Base-by-base conservation (phyloP, 2,113 vertebrate genomes). In the Hemibagrus wyckioides region DNA sequence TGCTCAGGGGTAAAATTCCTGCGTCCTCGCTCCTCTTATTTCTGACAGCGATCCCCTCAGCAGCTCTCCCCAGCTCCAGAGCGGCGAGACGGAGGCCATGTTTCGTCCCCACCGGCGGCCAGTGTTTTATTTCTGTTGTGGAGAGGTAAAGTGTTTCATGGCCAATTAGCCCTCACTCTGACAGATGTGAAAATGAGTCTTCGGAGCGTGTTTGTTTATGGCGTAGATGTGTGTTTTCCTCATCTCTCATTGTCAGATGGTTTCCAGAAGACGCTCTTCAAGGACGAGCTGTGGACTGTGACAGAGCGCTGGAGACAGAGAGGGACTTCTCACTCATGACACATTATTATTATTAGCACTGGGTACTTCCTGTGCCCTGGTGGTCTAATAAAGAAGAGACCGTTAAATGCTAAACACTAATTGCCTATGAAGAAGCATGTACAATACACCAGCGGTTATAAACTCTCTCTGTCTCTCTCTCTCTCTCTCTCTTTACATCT, bases 21-120 rank as follows among this genome's bases (percentile, higher is more conserved):
- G 63, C 52, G 13, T 85, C 39, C 83, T 89, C 87, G 41, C 59
- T 67, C 63, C 14, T 83, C 80, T 84, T 88, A 44, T 85, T 90
- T 86, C 59, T 87, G 88, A 87, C 89, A 85, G 80, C 73, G 14
- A n/a, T 86, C 80, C 79, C 88, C 48, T 65, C 86, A 85, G 85
- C 33, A 79, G 83, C 6, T 81, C 5, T 15, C 76, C 65, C 39
- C 59, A 76, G 3, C 6, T 61, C 54, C 76, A 73, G 84, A 88
- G 75, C 44, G 9, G 44, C 9, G 44, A 48, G 44, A 48, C 44
- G 44, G 88, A 88, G 88, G 89, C 88, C 85, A n/a, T 6, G 15
- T 91, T 92, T 84, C 90, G 85, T 92, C 92, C 21, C 8, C n/a
- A 83, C 61, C 50, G 73, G 89, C 85, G 63, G 76, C 36, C 77